Base-by-base conservation (phyloP, 2,797 vertebrate genomes). In the Parotocinclus haroldoi region DNA sequence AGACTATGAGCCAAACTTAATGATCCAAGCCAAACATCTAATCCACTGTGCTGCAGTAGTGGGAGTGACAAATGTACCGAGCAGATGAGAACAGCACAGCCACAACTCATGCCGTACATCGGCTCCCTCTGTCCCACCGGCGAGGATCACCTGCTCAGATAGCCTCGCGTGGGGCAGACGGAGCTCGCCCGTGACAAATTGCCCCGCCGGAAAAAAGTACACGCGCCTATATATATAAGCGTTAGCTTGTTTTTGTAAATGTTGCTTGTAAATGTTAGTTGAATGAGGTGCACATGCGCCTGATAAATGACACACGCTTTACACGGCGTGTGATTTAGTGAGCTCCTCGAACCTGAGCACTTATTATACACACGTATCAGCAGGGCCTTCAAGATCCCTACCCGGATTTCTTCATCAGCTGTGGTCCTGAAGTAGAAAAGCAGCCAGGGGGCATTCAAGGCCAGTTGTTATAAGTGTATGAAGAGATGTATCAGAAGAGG, bases 1-100 rank as follows among this genome's bases (percentile, higher is more conserved):
- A 73, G 66, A 71, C 71, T 78, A 74, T 76, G 71, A 80, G 68
- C 73, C 74, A 78, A 74, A 78, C 73, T 74, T 79, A 79, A 79
- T 76, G 78, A 77, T 72, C 76, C 71, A 73, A 71, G 53, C 71
- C 65, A 66, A 78, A 69, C 79, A 77, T 71, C 76, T 78, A 75
- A 77, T 77, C 72, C 74, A 73, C 64, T 77, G 58, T 71, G 68
- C 68, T 73, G 62, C 58, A 57, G 66, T 69, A 68, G 71, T 74
- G 64, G 65, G 59, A 71, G 66, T 71, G 76, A 75, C 66, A 78
- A 78, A 78, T 72, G 53, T 54, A 66, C 58, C 56, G 56, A 64
- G 68, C 66, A 58, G 58, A 71, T 64, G 67, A 66, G 71, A 78
- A 44, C 52, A 76, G 76, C 76, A 63, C 65, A 56, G 54, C 54